Evolutionary conservation across 2,797 vertebrate species (phyloP), one percentile per base, ranked within the genome.

Genomic region (Acanthurus tractus): DNA sequence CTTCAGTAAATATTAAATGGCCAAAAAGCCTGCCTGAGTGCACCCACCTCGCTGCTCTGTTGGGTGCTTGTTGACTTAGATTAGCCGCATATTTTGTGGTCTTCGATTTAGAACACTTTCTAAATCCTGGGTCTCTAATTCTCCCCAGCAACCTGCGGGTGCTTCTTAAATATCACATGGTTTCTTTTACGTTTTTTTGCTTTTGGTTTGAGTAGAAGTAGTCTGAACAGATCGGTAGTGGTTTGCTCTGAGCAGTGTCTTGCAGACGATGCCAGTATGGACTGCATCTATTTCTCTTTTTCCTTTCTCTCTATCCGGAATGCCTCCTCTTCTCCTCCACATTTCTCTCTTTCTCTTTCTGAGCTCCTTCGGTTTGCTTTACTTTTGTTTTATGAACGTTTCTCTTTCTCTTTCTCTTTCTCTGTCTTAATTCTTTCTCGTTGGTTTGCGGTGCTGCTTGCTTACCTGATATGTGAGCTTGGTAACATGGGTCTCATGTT

Each of bases 181-280:
- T 90, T 89, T 88, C 70, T 77, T 85, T 90, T 82, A 25, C 29
- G 1, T 34, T 34, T 88, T 84, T 78, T 91, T 74, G 58, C 54
- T 93, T 89, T 89, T 90, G 78, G 83, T 90, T 78, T 92, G 86
- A 90, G 89, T 92, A 86, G 86, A 89, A 49, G 70, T 87, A 89
- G 84, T 86, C 67, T 85, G 76, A 84, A 68, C 58, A 82, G 86
- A 89, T 56, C 61, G 74, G 75, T 86, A 85, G 86, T 87, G 80
- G 88, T 93, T 93, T 94, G 91, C 89, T 88, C 83, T 72, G 82
- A 83, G 86, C 81, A 25, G 82, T 94, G 94, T 93, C 91, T 94
- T 94, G 93, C 93, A 89, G 91, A 88, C 70, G 89, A 94, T 93
- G 91, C 86, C 86, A 88, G 92, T 92, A 87, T 94, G 93, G 83